Evolutionary conservation across 2,888 invertebrate genomes (phyloP).

Genomic region (Electrophaes corylata): DNA sequence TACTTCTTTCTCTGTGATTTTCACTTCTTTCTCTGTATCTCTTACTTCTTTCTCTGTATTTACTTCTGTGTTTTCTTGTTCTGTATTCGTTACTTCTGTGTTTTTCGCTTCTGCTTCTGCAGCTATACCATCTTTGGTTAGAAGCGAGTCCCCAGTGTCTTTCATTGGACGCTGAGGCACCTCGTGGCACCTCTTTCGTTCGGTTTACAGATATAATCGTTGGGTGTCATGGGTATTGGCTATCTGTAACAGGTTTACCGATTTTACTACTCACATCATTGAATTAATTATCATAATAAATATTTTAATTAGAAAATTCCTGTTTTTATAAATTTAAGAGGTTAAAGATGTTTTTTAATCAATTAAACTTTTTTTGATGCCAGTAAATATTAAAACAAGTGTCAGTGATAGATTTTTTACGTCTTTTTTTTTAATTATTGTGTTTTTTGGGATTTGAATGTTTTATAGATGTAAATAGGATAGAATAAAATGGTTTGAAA

Average conservation of each 20-base stretch:
- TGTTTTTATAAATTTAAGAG: no score
- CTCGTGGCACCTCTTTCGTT: slow-evolving; percentile 66
- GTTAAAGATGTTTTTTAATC: no score
- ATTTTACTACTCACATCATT: not conserved
- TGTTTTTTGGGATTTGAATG: no score
- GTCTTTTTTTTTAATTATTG: no score
- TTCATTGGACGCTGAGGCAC: slow-evolving; percentile 78
- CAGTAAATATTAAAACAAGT: no score
- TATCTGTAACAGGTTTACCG: slow-evolving; percentile 67
- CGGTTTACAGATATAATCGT: slow-evolving; percentile 57
- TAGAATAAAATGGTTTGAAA: no score
- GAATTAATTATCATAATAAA: not conserved
- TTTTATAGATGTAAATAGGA: no score
- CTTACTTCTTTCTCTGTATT: slow-evolving; percentile 20
- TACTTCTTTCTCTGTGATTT: slow-evolving; percentile 30
- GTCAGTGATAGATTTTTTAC: no score
- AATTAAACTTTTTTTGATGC: not conserved
- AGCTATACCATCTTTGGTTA: slow-evolving; percentile 70
- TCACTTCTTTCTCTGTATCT: slow-evolving; percentile 41
- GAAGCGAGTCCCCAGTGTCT: slow-evolving; percentile 70
- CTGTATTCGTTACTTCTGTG: slow-evolving; percentile 13
- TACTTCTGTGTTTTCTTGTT: slow-evolving; percentile 17
- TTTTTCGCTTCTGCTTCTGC: slow-evolving; percentile 30
- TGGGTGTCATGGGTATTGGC: slow-evolving; percentile 70
- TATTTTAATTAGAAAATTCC: not conserved